Conservation (phyloP, 2,888 invertebrate species). For the Hirtodrosophila confusa region DNA sequence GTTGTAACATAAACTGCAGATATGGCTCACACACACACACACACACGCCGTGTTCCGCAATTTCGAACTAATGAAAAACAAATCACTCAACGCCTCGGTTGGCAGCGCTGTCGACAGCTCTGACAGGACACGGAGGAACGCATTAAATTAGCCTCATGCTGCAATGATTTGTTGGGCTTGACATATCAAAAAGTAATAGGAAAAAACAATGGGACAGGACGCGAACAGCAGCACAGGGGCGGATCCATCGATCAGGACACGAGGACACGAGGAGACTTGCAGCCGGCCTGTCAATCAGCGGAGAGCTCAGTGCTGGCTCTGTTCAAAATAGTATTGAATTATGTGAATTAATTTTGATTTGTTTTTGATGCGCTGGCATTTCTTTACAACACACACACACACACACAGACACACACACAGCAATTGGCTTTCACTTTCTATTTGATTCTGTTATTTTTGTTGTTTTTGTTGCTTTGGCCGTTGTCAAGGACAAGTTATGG, state of each 20-base stretch:
- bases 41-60: constrained; percentile 7
- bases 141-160: constrained; percentile 53
- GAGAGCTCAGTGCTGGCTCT: neutral
- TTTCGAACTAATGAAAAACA: constrained; percentile 49
- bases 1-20: neutral
- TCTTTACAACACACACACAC: neutral
- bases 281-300: constrained; percentile 23
- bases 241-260: constrained; percentile 50
- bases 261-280: constrained; percentile 53
- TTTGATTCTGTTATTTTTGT: constrained; percentile 16
- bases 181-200: constrained; percentile 33
- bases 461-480: constrained; percentile 19
- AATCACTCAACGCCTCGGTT: constrained; percentile 55
- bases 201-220: constrained; percentile 1
- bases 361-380: neutral
- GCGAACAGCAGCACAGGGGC: neutral
- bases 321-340: constrained; percentile 18
- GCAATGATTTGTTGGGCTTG: constrained; percentile 49
- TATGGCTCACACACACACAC: neutral
- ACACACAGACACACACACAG: constrained; percentile 8
- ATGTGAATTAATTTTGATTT: constrained; percentile 15
- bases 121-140: constrained; percentile 39
- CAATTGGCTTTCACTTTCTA: constrained; percentile 43
- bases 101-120: constrained; percentile 28
- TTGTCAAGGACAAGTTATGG: constrained; percentile 71